Evolutionary conservation across 2,113 vertebrate genomes (phyloP), one percentile per base, ranked within the genome.

Genomic region (Zapus hudsonius): DNA sequence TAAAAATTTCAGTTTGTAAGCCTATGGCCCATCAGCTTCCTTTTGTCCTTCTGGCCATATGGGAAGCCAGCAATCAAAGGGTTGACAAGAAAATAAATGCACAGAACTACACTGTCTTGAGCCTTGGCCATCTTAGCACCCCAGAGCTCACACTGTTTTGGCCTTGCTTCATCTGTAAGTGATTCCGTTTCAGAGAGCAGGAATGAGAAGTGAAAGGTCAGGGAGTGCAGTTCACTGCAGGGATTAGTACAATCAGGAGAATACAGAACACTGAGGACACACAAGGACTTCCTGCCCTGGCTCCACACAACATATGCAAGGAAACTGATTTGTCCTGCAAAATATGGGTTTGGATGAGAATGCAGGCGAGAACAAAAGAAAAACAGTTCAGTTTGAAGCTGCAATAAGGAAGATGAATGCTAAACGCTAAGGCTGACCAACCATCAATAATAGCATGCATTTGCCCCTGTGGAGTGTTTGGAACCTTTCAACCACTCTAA

Each of bases 121-220:
- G 57, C 4, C 52, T 38, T 5, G 0, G 19, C 74, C 40, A 29
- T 59, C 31, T n/a, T 52, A 44, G 57, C 42, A 72, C n/a, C n/a
- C 80, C 87, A 90, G 64, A 88, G 82, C 87, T 94, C 93, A 84
- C 75, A 92, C 61, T 90, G 82, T 90, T 84, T 93, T 33, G 67
- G 42, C 52, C 36, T 91, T 82, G n/a, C 74, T 90, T 91, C 87
- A 89, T 93, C 95, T 94, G 94, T 64, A 96, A 96, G 90, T 85
- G 87, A 96, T 93, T 95, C 80, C 19, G 0, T 44, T 87, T 90
- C 20, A 27, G 92, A 91, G 89, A 73, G 47, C 67, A 95, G 96
- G 95, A 96, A n/a, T n/a, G n/a, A 96, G 90, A 83, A 96, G 95
- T 82, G 72, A 96, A 96, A 93, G 95, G 93, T 94, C 73, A 89